Conservation (phyloP, 2,888 invertebrate genomes). For the Apomyelois bistriatella region DNA sequence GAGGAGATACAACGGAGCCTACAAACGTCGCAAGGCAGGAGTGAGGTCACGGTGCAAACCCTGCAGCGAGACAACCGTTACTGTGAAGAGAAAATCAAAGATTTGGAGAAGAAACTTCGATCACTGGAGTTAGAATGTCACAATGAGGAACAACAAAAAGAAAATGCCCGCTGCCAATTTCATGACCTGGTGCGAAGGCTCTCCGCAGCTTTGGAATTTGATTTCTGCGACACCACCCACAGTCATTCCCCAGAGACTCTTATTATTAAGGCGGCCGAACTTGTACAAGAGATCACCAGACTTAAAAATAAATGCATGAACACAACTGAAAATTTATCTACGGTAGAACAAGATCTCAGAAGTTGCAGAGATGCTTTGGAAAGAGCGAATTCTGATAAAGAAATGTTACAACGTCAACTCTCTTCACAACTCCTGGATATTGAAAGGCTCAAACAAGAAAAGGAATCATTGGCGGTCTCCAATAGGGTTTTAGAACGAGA, state of each 20-base stretch:
- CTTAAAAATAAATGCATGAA: conserved; percentile 81
- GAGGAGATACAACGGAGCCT: conserved; percentile 88
- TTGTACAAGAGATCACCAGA: conserved; percentile 86
- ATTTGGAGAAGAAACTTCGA: conserved; percentile 86
- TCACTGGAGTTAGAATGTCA: conserved; percentile 85
- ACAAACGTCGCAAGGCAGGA: conserved; percentile 80
- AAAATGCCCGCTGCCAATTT: conserved; percentile 82
- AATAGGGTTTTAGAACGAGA: conserved; percentile 87
- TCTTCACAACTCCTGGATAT: conserved; percentile 85
- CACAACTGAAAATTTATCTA: conserved; percentile 80
- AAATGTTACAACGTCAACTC: conserved; percentile 86
- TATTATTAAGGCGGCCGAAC: conserved; percentile 87
- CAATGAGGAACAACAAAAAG: conserved; percentile 87
- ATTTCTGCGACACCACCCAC: conserved; percentile 83
- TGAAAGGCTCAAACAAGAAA: conserved; percentile 87
- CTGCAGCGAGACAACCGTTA: conserved; percentile 86
- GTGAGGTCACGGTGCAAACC: conserved; percentile 86
- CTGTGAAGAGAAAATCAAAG: conserved; percentile 88
- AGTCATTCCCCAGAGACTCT: conserved; percentile 84
- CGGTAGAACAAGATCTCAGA: conserved; percentile 83
- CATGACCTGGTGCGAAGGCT: conserved; percentile 87
- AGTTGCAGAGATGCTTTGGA: conserved; percentile 84
- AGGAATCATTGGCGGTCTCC: conserved; percentile 86
- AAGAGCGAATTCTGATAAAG: conserved; percentile 83
- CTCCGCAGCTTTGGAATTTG: conserved; percentile 85